Conservation (phyloP, 2,888 invertebrate genomes). For the Smittia aterrima region DNA sequence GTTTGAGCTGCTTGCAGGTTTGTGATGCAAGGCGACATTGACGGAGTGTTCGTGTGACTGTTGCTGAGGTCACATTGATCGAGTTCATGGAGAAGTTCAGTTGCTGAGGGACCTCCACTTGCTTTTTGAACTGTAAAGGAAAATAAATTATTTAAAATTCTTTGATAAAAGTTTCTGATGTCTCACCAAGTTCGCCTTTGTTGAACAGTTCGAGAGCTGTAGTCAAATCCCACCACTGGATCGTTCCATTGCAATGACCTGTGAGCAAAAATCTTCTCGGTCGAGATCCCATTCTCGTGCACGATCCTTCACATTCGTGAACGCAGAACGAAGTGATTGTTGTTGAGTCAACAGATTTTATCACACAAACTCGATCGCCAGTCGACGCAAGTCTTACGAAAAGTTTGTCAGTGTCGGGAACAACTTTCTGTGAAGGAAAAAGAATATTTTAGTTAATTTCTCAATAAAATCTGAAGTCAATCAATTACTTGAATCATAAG, state of each 20-base stretch:
- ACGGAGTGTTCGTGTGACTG: slow-evolving; percentile 71
- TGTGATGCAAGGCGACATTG: slow-evolving; percentile 67
- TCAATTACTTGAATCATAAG: slow-evolving; percentile 97
- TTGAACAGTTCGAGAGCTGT: slow-evolving; percentile 82
- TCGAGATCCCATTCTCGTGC: slow-evolving; percentile 79
- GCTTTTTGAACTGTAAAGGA: slow-evolving; percentile 58
- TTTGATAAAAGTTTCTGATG: not conserved
- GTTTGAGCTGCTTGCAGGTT: slow-evolving; percentile 56
- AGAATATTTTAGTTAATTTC: too few species aligned
- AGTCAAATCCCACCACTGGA: slow-evolving; percentile 98
- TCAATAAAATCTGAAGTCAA: too few species aligned
- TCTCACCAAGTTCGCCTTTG: slow-evolving; percentile 72
- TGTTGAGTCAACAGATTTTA: slow-evolving; percentile 90
- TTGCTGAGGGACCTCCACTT: slow-evolving; percentile 87
- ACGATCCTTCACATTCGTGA: slow-evolving; percentile 94
- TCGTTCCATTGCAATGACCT: slow-evolving; percentile 87
- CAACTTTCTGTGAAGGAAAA: too few species aligned
- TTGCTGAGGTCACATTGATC: slow-evolving; percentile 92
- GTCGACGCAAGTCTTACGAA: slow-evolving; percentile 93
- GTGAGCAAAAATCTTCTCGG: slow-evolving; percentile 87
- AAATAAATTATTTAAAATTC: slow-evolving; percentile 42
- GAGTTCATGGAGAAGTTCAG: slow-evolving; percentile 84
- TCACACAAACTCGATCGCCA: slow-evolving; percentile 92
- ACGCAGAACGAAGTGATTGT: slow-evolving; percentile 94
- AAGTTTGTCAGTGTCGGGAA: slow-evolving; percentile 93